Conservation (phyloP, 2,113 vertebrate species). For the Hippocampus mohnikei region DNA sequence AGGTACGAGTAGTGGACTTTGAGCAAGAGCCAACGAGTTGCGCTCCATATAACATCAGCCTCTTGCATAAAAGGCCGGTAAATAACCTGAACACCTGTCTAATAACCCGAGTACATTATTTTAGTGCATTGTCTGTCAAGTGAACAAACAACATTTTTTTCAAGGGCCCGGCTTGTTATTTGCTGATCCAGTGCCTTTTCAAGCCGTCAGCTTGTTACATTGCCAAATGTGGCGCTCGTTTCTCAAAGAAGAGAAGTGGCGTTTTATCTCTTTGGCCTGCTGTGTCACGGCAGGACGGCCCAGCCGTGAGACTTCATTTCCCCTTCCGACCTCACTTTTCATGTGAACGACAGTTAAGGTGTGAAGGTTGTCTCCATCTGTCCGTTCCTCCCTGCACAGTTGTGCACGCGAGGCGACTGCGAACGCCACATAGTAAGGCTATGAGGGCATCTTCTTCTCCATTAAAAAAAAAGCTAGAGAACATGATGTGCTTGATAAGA, state of each 20-base stretch:
- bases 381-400: background rate
- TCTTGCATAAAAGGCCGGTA: slow-evolving; percentile 29
- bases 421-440: background rate
- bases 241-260: background rate
- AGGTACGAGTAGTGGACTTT: slow-evolving; percentile 44
- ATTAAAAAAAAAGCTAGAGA: background rate
- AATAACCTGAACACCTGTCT: slow-evolving; percentile 12
- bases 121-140: background rate
- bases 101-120: background rate
- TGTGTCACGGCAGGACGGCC: slow-evolving; percentile 5
- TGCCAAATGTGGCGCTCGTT: background rate
- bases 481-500: background rate
- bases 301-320: slow-evolving; percentile 28
- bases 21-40: slow-evolving; percentile 7
- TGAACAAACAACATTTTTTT: background rate
- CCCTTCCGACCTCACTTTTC: slow-evolving; percentile 34
- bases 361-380: background rate
- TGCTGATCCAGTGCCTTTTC: background rate
- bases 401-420: background rate
- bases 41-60: slow-evolving; percentile 10
- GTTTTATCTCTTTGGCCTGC: slow-evolving; percentile 18
- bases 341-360: background rate
- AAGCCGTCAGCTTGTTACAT: background rate
- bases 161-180: background rate
- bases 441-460: background rate